These are phyloP conservation scores for Lasiurus cinereus DNA, from an alignment of 2,113 vertebrate genomes.

Conservation along the genomic window DNA sequence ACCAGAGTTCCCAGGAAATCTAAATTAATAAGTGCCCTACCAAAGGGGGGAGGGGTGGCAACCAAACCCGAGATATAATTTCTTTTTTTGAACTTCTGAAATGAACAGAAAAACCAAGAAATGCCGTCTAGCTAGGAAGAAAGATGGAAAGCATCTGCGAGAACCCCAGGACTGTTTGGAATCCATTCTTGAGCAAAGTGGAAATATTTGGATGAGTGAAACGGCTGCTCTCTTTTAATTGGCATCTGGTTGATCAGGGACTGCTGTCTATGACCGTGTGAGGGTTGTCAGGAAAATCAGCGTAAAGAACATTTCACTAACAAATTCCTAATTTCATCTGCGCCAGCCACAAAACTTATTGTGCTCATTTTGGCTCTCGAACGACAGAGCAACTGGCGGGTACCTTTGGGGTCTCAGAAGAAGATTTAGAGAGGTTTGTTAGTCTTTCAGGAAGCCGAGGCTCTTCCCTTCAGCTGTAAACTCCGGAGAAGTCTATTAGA, in stretches of 20 bases:
- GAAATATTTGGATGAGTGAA: slow-evolving; percentile 75
- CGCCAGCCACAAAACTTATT: slow-evolving; percentile 59
- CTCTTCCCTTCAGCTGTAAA: slow-evolving; percentile 74
- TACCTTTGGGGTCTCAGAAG: slow-evolving; percentile 72
- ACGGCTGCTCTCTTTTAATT: slow-evolving; percentile 59
- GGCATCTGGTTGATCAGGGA: slow-evolving; percentile 74
- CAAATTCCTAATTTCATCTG: slow-evolving; percentile 68
- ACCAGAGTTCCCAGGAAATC: slow-evolving; percentile 77
- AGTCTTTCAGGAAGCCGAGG: slow-evolving; percentile 65
- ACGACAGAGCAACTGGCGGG: slow-evolving; percentile 61
- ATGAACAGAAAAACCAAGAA: slow-evolving; percentile 57
- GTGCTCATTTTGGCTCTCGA: slow-evolving; percentile 73
- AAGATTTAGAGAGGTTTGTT: slow-evolving; percentile 72
- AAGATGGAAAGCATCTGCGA: slow-evolving; percentile 48
- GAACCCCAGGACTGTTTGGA: slow-evolving; percentile 72
- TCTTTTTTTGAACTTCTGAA: slow-evolving; percentile 57
- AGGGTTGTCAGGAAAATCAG: slow-evolving; percentile 69
- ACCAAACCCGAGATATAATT: slow-evolving; percentile 39
- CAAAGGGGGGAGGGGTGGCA: not conserved
- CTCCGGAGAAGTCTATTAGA: slow-evolving; percentile 73
- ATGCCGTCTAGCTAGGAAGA: slow-evolving; percentile 50
- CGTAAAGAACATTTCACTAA: slow-evolving; percentile 61
- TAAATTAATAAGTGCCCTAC: slow-evolving; percentile 80
- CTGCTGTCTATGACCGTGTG: slow-evolving; percentile 40
- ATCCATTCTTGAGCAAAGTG: slow-evolving; percentile 69